Base-by-base conservation (phyloP, 2,888 invertebrate species). In the Cactoblastis cactorum region DNA sequence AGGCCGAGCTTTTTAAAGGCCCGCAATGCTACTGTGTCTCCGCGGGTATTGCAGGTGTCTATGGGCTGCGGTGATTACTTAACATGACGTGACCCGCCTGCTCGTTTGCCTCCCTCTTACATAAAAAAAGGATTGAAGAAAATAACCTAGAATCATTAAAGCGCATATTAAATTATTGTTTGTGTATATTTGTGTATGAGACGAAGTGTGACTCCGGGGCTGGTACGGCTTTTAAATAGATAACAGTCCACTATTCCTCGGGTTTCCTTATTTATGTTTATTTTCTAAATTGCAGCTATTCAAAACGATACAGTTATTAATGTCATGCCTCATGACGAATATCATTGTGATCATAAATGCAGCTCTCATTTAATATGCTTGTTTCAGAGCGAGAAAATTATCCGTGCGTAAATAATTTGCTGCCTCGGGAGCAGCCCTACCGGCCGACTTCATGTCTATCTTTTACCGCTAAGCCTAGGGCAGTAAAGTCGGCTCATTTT, bases 381-480 rank as follows among this genome's bases (percentile, higher is more conserved):
- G 71, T 80, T 75, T 71, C 62, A 61, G 64, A 70, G 67, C 68
- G 66, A 68, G 71, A 71, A 77, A 71, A 79, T 77, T 77, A 81
- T 77, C 76, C 75, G 74, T 65, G 69, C 58, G 62, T 67, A 63
- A 48, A 71, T 77, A 74, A 78, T 76, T 77, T 62, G 66, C 58
- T 61, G 74, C 69, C 71, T 66, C 66, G 55, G 68, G 78, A 67
- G 74, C 84, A 84, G 63, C 86, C 86, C 84, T 85, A 71, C 64
- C 56, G 62, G 67, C 67, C 64, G 63, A 72, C 68, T 69, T 69
- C 79, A 65, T 86, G 87, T 87, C 86, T 86, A 87, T 89, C 87
- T 87, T 88, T 84, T 84, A 78, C 86, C 83, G 80, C 82, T 86
- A 87, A 88, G 88, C 87, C 86, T 82, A 78, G 82, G 86, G 88